Conservation (phyloP, 2,888 invertebrate genomes). For the Chymomyza amoena region DNA sequence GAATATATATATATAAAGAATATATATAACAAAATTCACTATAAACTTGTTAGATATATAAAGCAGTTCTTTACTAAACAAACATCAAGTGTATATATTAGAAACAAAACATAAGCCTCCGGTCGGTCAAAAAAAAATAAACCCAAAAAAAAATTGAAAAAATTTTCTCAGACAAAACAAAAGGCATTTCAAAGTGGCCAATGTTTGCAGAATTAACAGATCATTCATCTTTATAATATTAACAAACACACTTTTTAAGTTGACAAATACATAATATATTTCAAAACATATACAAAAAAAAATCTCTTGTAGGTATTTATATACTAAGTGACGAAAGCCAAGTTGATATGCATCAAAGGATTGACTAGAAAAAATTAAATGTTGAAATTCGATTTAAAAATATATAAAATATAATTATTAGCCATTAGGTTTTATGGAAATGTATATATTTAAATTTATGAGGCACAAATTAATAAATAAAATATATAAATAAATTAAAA, state of each 20-base stretch:
- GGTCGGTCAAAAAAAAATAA: neutral
- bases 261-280: neutral
- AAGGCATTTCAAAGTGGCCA: slow-evolving; percentile 9
- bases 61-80: slow-evolving; percentile 21
- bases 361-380: neutral
- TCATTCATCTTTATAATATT: slow-evolving; percentile 52
- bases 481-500: too few species aligned
- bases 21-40: slow-evolving; percentile 10
- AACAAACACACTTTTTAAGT: neutral
- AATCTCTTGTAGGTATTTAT: neutral
- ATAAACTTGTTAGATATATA: neutral
- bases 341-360: neutral
- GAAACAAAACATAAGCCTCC: slow-evolving; percentile 34
- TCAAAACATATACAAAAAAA: slow-evolving; percentile 1
- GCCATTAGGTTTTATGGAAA: too few species aligned
- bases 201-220: slow-evolving; percentile 53
- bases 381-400: neutral
- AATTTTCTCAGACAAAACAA: slow-evolving; percentile 18
- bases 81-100: slow-evolving; percentile 27
- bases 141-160: neutral
- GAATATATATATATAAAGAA: slow-evolving; percentile 9
- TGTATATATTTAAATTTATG: too few species aligned
- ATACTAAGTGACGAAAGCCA: neutral
- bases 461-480: too few species aligned
- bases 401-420: too few species aligned